Percentiles rank a stretch among this genome's conserved stretches.
These are phyloP conservation scores for Dolichoris vasculosae DNA, from an alignment of 1,140 invertebrate species.

Conservation along the genomic window DNA sequence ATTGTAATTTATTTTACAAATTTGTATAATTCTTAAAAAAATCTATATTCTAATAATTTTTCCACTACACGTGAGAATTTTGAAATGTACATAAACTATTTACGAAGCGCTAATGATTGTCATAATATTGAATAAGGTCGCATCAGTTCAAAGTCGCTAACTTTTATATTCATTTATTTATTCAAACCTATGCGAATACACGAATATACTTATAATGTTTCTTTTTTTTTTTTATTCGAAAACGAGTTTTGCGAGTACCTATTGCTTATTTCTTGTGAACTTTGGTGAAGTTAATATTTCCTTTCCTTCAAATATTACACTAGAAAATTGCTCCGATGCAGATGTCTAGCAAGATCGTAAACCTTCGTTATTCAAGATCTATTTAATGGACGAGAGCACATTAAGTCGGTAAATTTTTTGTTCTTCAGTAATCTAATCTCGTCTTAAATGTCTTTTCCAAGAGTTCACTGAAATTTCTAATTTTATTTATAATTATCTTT, in stretches of 20 bases:
- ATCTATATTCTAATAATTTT: not conserved
- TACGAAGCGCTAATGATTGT: not conserved
- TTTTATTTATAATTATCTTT: not conserved
- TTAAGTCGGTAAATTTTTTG: not conserved
- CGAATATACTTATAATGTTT: not conserved
- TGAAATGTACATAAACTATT: not conserved
- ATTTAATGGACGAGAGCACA: not conserved
- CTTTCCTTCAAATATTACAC: not conserved
- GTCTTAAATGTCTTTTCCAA: not conserved
- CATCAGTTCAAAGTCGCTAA: not conserved
- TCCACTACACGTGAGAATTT: not conserved
- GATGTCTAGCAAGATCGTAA: not conserved
- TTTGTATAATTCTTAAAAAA: not conserved
- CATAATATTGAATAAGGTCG: constrained; percentile 9
- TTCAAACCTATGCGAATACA: not conserved
- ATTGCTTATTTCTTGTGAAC: not conserved
- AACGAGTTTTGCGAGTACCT: not conserved
- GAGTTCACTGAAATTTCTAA: not conserved
- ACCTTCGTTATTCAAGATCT: not conserved
- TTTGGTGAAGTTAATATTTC: not conserved
- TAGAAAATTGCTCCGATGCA: not conserved
- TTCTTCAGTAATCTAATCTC: not conserved
- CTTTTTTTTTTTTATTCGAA: not conserved
- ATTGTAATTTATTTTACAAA: not conserved
- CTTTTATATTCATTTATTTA: not conserved